These are phyloP conservation scores for Malthinus flaveolus DNA, from an alignment of 2,888 invertebrate genomes.

Conservation along the genomic window DNA sequence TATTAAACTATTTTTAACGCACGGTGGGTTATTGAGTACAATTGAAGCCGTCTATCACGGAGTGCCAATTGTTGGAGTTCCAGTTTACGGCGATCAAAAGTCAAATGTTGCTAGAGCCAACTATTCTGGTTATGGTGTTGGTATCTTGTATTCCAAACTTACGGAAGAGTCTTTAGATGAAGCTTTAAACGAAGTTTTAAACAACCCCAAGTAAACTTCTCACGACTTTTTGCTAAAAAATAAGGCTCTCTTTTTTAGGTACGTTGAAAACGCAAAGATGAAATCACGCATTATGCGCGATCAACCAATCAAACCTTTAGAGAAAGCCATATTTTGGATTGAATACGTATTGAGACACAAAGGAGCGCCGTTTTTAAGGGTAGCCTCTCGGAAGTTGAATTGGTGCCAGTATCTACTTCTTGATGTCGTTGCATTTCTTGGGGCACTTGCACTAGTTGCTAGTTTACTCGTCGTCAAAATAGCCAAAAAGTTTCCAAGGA, in stretches of 20 bases:
- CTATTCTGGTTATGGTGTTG: slow-evolving; percentile 42
- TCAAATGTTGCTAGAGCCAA: slow-evolving; percentile 54
- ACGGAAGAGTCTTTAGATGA: slow-evolving; percentile 42
- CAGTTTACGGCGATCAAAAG: slow-evolving; percentile 57
- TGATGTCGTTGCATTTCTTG: too few relatives aligned
- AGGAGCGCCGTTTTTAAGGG: slow-evolving; percentile 36
- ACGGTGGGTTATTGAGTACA: slow-evolving; percentile 55
- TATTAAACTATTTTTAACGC: slow-evolving; percentile 60
- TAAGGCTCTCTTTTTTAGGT: background rate
- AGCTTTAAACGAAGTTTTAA: slow-evolving; percentile 41
- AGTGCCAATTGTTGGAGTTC: slow-evolving; percentile 57
- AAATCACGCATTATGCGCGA: slow-evolving; percentile 20
- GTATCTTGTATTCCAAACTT: slow-evolving; percentile 46
- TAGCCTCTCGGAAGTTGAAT: slow-evolving; percentile 25
- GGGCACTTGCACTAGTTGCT: too few relatives aligned
- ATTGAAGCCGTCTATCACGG: slow-evolving; percentile 49
- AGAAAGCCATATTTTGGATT: slow-evolving; percentile 40
- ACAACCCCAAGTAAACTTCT: slow-evolving; percentile 38
- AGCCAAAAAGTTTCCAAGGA: too few relatives aligned
- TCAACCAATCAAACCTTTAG: slow-evolving; percentile 35
- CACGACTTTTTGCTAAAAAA: background rate
- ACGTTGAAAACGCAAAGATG: background rate
- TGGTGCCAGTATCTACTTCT: background rate
- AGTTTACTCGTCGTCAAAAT: too few relatives aligned
- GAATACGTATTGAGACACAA: slow-evolving; percentile 39